Base-by-base conservation (phyloP, 2,888 invertebrate species). In the Agrotis clavis region DNA sequence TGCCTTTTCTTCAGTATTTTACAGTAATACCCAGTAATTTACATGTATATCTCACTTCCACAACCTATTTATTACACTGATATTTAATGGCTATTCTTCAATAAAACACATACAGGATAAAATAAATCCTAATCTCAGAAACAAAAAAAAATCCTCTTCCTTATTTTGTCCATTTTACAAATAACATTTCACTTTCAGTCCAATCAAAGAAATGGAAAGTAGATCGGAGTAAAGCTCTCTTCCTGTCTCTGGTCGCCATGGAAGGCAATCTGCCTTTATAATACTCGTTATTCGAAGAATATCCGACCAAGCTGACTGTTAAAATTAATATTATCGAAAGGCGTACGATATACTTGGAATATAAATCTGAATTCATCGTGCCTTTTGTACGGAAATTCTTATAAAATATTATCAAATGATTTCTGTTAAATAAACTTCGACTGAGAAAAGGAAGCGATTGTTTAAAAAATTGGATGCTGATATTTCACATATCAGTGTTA, bases 281-380 rank as follows among this genome's bases (percentile, higher is more conserved):
- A 79, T 79, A 48, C 68, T 45, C 60, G 47, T 70, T 74, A 82
- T 69, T 61, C 65, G 57, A 70, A 60, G 45, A 72, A 70, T 57
- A 74, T 67, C 69, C 74, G 64, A 74, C 69, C 67, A 56, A 67
- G 74, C 73, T 45, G 56, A n/a, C 65, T 66, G 73, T 72, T 62
- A 30, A 70, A 82, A 82, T 78, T 82, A 80, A 82, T 80, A 74
- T 67, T 78, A 78, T 78, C 30, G 68, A 69, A 79, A 65, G 68
- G 45, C 75, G 62, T 63, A 62, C 57, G 65, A 77, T 71, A n/a
- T n/a, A 66, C 65, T 78, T 45, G 19, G 68, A 78, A 78, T 78
- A 81, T 64, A 65, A 78, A 78, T 78, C 35, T 81, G 69, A 45
- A 63, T 77, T 68, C 63, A 64, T n/a, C 57, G 13, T 80, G 41